Conservation (phyloP, 2,888 invertebrate species). For the Pocota personata region DNA sequence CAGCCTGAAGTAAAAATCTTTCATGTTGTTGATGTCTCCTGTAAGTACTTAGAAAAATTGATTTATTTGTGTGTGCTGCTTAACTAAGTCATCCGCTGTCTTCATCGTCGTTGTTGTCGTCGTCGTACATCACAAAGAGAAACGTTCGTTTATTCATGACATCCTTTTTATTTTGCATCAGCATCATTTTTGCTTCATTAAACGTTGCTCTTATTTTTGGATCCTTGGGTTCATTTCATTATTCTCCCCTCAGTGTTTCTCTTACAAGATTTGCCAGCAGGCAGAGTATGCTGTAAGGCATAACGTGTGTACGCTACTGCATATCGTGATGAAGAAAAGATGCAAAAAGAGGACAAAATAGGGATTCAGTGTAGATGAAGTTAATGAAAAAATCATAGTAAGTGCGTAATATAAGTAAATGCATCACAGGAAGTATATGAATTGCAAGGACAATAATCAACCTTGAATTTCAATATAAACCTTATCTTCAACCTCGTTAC, state of each 20-base stretch:
- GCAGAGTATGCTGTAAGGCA: neutral
- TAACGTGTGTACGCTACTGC: neutral
- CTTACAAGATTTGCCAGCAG: conserved; percentile 5
- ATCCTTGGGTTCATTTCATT: conserved; percentile 49
- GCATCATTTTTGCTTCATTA: conserved; percentile 60
- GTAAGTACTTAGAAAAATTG: conserved; percentile 9
- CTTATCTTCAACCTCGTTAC: too few relatives aligned
- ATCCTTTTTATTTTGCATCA: conserved; percentile 33
- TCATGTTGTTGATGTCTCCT: neutral
- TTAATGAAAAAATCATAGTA: too few relatives aligned
- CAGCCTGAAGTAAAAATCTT: neutral
- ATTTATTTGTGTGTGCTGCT: neutral
- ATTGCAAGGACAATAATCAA: too few relatives aligned
- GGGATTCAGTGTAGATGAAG: neutral
- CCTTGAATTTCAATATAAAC: too few relatives aligned
- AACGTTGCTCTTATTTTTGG: conserved; percentile 48
- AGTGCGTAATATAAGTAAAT: too few relatives aligned
- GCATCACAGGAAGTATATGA: too few relatives aligned
- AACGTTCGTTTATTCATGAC: conserved; percentile 23
- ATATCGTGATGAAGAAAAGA: neutral
- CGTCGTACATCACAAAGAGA: conserved; percentile 37
- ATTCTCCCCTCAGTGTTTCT: conserved; percentile 32
- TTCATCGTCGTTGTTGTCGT: neutral
- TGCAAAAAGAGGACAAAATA: neutral
- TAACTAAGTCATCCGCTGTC: neutral